A percentile compares a stretch with the other conserved stretches of the same genome.
Conservation (phyloP, 2,888 invertebrate species). For the Hydroisotoma schaefferi region DNA sequence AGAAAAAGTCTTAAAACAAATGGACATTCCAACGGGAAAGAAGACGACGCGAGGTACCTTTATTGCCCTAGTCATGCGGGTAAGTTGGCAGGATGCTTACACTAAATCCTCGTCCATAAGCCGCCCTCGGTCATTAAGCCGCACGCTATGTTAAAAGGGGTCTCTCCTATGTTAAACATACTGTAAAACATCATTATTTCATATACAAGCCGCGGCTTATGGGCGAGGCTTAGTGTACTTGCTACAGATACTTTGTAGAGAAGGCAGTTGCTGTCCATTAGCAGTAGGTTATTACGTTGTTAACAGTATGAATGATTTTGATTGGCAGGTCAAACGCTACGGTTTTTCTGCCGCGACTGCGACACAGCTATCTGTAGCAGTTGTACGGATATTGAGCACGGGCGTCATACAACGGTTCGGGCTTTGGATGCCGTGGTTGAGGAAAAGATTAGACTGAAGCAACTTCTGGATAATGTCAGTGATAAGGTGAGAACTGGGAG, state of each 20-base stretch:
- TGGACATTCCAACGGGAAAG: slow-evolving; percentile 27
- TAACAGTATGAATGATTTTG: too few relatives aligned
- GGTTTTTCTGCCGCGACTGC: slow-evolving; percentile 55
- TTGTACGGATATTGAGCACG: slow-evolving; percentile 56
- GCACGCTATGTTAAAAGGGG: too few relatives aligned
- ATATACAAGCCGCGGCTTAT: too few relatives aligned
- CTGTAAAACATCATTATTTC: too few relatives aligned
- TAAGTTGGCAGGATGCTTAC: slow-evolving; percentile 25
- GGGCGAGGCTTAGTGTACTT: too few relatives aligned
- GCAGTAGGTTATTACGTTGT: too few relatives aligned
- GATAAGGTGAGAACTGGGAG: slow-evolving; percentile 42
- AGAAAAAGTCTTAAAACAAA: slow-evolving; percentile 30
- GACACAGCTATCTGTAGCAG: slow-evolving; percentile 56
- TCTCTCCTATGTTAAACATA: too few relatives aligned
- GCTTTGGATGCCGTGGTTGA: slow-evolving; percentile 54
- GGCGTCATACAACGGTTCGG: slow-evolving; percentile 53
- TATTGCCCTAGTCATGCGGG: slow-evolving; percentile 49
- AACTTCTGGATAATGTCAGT: slow-evolving; percentile 48
- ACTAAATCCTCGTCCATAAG: too few relatives aligned
- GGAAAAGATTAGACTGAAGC: slow-evolving; percentile 50
- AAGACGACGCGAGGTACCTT: slow-evolving; percentile 44
- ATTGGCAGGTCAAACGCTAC: slow-evolving; percentile 50
- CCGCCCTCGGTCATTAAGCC: too few relatives aligned
- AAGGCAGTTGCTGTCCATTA: too few relatives aligned
- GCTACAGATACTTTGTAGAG: too few relatives aligned